A percentile compares a stretch with the other conserved stretches of the same genome.
phyloP scores from a whole-genome alignment of 2,797 vertebrate species.

The Phrynocephalus forsythii region DNA sequence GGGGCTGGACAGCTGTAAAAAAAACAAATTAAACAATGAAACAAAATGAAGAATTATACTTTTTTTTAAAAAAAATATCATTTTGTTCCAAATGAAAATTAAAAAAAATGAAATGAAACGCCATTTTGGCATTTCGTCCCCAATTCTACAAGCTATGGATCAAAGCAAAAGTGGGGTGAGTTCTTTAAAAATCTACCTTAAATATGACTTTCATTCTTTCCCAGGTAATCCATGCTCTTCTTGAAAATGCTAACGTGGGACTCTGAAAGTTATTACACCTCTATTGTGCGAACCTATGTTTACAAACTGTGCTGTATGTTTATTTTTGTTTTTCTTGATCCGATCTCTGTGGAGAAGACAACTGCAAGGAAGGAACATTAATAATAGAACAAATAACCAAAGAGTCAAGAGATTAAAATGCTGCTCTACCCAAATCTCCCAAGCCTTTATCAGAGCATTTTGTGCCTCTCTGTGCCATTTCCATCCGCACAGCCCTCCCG shows the following conservation, averaged over 20 bases:
- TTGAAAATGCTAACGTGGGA: background rate
- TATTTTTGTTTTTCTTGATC: background rate
- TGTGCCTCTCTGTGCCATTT: background rate
- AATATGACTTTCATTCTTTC: too few species aligned
- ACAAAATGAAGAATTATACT: too few species aligned
- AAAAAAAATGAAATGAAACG: too few species aligned
- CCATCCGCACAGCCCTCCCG: background rate
- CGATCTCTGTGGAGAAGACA: background rate
- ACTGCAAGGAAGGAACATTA: conserved; percentile 1
- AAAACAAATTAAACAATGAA: too few species aligned
- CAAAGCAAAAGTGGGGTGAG: background rate
- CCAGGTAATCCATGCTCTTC: too few species aligned
- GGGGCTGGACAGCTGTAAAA: too few species aligned
- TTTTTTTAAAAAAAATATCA: too few species aligned
- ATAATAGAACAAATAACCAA: background rate
- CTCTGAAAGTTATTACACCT: background rate
- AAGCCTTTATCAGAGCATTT: background rate
- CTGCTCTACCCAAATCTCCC: background rate
- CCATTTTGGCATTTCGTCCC: too few species aligned
- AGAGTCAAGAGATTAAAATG: background rate
- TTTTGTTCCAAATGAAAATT: too few species aligned
- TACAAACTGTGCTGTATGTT: background rate
- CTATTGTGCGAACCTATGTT: conserved; percentile 8
- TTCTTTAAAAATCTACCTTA: too few species aligned
- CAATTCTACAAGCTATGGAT: background rate